A percentile compares a stretch with the other conserved stretches of the same genome.
These are phyloP conservation scores for Sciurus vulgaris DNA, from an alignment of 2,797 vertebrate genomes.

Conservation along the genomic window DNA sequence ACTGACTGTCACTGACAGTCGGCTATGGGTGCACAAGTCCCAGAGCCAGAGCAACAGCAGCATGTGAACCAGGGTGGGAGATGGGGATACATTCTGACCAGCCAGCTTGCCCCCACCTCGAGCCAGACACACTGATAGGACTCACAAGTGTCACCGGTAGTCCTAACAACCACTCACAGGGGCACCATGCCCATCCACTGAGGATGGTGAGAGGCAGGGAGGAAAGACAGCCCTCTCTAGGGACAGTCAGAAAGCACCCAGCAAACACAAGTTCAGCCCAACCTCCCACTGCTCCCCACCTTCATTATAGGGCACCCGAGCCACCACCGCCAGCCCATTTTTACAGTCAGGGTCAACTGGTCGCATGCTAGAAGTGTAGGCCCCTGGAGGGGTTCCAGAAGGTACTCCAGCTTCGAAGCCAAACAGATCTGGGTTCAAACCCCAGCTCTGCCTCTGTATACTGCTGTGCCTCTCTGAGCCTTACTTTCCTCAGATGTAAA, in stretches of 20 bases:
- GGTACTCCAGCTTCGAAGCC: background rate
- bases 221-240: background rate
- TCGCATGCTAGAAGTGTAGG: conserved; percentile 37
- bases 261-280: background rate
- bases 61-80: too few species aligned
- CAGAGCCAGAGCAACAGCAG: too few species aligned
- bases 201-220: background rate
- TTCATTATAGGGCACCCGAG: fast-evolving
- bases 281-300: fast-evolving
- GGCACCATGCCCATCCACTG: fast-evolving
- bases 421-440: background rate
- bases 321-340: background rate
- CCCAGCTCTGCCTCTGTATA: background rate
- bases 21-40: too few species aligned
- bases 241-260: background rate
- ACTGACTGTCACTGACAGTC: too few species aligned
- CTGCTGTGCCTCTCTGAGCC: background rate
- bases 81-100: too few species aligned
- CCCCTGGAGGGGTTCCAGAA: background rate
- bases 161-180: background rate
- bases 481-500: background rate
- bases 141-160: fast-evolving
- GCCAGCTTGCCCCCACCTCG: background rate
- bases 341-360: background rate
- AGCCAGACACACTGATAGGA: background rate